Base-by-base conservation (phyloP, 1,140 invertebrate species). In the Yoshiicerus persimilis region DNA sequence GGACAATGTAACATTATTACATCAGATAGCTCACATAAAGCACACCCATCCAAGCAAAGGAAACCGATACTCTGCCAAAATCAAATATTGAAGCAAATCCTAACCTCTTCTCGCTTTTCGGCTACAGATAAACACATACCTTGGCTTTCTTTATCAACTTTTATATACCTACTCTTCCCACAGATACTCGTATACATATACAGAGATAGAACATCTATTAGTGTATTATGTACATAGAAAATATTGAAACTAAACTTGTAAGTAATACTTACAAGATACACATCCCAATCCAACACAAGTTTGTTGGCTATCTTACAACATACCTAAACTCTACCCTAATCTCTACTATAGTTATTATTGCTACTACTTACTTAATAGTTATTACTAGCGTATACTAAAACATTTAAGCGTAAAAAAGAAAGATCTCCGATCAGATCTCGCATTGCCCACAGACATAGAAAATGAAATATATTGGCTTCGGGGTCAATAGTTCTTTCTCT, bases 21-120 rank as follows among this genome's bases (percentile, higher is more conserved):
- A 80, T 36, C 27, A 80, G 75, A 80, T 80, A 80, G 75, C 75
- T 80, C 75, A 80, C 75, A 80, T 80, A 80, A 80, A 80, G 32
- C 30, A 80, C 75, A 80, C 75, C 75, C 75, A 80, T 80, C 75
- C 75, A 80, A 80, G 3, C 75, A 80, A 80, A 80, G 75, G 34
- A 80, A 80, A 80, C 75, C 75, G 75, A 80, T 80, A 80, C 75
- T 80, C 34, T 80, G 75, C 75, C 75, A 80, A 80, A 80, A 80
- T 80, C 75, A 80, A 80, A 80, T 80, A 80, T 80, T 80, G 75
- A 80, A 80, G 75, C 75, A 80, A 80, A 80, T 80, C 75, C 38
- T 80, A 80, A 32, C 75, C 75, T 80, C 34, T 80, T 34, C 32
- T 77, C 47, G 13, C 47, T 56, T 16, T 20, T 16, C 47, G 16